Conservation (phyloP, 2,797 vertebrate genomes). For the Megaceryle alcyon region DNA sequence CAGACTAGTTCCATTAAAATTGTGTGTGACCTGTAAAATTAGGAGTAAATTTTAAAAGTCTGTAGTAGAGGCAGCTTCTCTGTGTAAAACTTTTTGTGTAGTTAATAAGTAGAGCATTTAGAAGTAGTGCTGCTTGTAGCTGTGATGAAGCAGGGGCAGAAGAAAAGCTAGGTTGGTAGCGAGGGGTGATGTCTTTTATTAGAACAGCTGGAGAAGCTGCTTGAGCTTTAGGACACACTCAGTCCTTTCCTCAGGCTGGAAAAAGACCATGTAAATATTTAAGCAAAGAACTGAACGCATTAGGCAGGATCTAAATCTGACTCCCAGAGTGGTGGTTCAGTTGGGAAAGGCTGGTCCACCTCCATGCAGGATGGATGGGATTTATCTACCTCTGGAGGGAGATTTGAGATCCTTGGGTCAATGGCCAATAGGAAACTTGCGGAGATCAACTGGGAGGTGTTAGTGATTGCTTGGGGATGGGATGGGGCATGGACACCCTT, state of each 20-base stretch:
- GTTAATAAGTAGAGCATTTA: neutral
- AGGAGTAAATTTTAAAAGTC: neutral
- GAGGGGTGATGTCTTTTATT: neutral
- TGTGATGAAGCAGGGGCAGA: neutral
- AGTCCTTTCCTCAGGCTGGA: neutral
- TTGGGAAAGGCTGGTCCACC: neutral
- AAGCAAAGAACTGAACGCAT: neutral
- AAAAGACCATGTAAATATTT: neutral
- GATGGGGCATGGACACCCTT: neutral
- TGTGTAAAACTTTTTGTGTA: neutral
- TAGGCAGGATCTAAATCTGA: neutral
- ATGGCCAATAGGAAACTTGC: neutral
- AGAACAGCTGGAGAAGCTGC: neutral
- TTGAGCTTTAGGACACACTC: neutral
- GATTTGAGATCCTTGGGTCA: neutral
- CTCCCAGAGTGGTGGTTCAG: accelerated
- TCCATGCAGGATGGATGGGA: accelerated
- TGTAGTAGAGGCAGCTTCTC: neutral
- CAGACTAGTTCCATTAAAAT: neutral
- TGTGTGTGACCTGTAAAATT: neutral
- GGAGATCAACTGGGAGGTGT: accelerated
- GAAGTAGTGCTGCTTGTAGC: neutral
- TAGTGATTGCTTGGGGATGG: neutral
- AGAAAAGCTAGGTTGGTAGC: neutral
- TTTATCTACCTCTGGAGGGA: neutral